A percentile compares a stretch with the other conserved stretches of the same genome.
Evolutionary conservation across 1,140 invertebrate species (phyloP).

Genomic region (Diachasma alloeum): DNA sequence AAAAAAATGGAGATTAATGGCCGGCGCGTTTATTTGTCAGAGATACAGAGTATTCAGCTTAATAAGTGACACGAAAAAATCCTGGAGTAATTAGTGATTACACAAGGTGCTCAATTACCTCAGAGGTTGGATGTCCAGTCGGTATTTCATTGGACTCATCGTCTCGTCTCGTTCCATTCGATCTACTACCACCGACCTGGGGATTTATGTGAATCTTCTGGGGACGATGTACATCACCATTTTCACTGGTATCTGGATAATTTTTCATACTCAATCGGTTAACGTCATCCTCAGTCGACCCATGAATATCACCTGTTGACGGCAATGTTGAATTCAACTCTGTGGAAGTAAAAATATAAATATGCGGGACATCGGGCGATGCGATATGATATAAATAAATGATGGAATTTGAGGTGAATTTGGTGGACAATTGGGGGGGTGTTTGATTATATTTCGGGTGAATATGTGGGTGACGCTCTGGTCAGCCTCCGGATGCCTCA

Average conservation of each 20-base stretch:
- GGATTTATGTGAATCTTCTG: background rate
- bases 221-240: background rate
- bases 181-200: background rate
- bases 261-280: background rate
- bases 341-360: constrained; percentile 46
- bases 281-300: background rate
- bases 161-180: background rate
- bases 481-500: background rate
- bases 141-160: background rate
- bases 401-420: background rate
- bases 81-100: background rate
- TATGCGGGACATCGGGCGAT: background rate
- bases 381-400: background rate
- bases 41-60: background rate
- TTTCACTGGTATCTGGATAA: background rate
- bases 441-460: too few relatives aligned
- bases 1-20: background rate
- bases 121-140: background rate
- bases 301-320: constrained; percentile 33
- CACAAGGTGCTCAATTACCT: background rate
- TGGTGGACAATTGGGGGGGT: too few relatives aligned
- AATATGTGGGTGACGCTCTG: too few relatives aligned
- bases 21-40: background rate
- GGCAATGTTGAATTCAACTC: constrained; percentile 73
- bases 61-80: background rate